These are phyloP conservation scores for Megalopta genalis DNA, from an alignment of 1,140 invertebrate genomes.

Conservation along the genomic window DNA sequence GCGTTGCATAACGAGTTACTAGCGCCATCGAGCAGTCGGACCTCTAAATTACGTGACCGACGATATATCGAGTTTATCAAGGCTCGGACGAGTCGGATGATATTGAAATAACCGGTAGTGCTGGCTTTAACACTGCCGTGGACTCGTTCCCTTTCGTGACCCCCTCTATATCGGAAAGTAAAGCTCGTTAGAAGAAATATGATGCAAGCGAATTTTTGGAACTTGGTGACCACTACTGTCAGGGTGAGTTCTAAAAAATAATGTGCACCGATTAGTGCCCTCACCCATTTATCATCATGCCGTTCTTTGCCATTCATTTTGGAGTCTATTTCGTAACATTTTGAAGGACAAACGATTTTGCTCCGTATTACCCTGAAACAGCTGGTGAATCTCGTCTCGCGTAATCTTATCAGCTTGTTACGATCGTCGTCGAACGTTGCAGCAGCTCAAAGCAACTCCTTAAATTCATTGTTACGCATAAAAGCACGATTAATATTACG, in stretches of 20 bases:
- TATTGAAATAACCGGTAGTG: conserved; percentile 53
- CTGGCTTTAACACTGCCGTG: conserved; percentile 31
- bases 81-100: conserved; percentile 28
- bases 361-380: not conserved
- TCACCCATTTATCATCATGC: not conserved
- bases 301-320: conserved; percentile 20
- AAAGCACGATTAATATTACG: not conserved
- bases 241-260: conserved; percentile 68
- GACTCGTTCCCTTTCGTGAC: conserved; percentile 31
- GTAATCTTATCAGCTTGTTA: not conserved
- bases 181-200: conserved; percentile 37
- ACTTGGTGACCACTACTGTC: conserved; percentile 72
- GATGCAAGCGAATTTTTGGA: conserved; percentile 79
- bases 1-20: conserved; percentile 21
- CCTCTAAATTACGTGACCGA: not conserved
- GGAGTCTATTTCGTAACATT: conserved; percentile 57
- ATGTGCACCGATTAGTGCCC: not conserved
- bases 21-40: conserved; percentile 23
- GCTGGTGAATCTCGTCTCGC: not conserved
- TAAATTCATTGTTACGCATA: not conserved
- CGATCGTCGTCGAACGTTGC: not conserved
- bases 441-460: not conserved
- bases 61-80: conserved; percentile 46
- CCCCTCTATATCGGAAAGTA: conserved; percentile 1
- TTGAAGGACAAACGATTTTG: conserved; percentile 50